These are phyloP conservation scores for Beroe ovata DNA, from an alignment of 37 sponge, comb jelly and placozoan species.

Conservation along the genomic window DNA sequence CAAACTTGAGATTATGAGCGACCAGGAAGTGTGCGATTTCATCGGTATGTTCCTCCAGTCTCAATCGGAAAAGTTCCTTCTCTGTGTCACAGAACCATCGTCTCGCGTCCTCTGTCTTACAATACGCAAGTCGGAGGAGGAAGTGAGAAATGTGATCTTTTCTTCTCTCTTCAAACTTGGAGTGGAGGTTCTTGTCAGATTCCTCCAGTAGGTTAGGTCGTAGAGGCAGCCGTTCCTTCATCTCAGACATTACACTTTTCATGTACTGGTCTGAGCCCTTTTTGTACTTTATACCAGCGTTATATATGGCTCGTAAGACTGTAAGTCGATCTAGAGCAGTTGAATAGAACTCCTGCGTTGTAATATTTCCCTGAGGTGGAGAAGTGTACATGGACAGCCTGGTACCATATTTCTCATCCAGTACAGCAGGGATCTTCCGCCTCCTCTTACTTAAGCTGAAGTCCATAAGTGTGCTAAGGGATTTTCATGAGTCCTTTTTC, in stretches of 20 bases:
- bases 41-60: slow-evolving; percentile 10
- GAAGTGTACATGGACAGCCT: slow-evolving; percentile 23
- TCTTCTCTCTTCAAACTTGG: slow-evolving; percentile 68
- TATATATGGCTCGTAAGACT: slow-evolving; percentile 27
- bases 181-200: not conserved
- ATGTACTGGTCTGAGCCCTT: slow-evolving; percentile 45
- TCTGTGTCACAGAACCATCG: slow-evolving; percentile 53
- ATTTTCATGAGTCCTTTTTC: no score
- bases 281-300: slow-evolving; percentile 68
- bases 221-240: slow-evolving; percentile 69
- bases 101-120: slow-evolving; percentile 70
- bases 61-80: slow-evolving; percentile 44
- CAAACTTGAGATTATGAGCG: not conserved
- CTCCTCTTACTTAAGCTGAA: slow-evolving; percentile 46
- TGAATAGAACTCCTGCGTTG: slow-evolving; percentile 24
- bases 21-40: slow-evolving; percentile 36
- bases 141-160: slow-evolving; percentile 93
- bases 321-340: slow-evolving; percentile 32
- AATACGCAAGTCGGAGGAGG: slow-evolving; percentile 91
- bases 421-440: not conserved
- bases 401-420: slow-evolving; percentile 30
- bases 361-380: slow-evolving; percentile 47
- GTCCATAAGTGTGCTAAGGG: no score
- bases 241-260: slow-evolving; percentile 35
- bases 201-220: slow-evolving; percentile 61